phyloP scores from a whole-genome alignment of 2,113 vertebrate species.

The Phaethornis superciliosus region DNA sequence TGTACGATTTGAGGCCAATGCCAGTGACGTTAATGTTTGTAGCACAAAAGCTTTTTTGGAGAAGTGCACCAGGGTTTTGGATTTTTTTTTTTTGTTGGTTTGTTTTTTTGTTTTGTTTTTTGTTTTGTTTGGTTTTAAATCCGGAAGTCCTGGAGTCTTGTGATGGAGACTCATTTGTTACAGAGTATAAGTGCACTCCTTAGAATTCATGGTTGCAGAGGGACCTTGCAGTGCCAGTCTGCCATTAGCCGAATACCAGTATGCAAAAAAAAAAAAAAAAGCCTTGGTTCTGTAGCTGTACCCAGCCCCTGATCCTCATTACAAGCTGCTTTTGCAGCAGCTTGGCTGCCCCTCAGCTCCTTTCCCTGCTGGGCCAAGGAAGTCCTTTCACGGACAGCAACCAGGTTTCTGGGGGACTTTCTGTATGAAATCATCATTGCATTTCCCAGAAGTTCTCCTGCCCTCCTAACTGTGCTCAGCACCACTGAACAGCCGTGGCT shows the following conservation, averaged over 20 bases:
- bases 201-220: not conserved
- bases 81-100: no score
- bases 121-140: not conserved
- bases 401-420: not conserved
- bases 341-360: not conserved
- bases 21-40: not conserved
- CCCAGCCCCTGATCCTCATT: not conserved
- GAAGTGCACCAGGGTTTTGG: not conserved
- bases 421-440: rapidly evolving
- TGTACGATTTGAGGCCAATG: not conserved
- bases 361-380: not conserved
- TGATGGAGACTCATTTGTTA: not conserved
- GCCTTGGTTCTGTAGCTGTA: not conserved
- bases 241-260: not conserved
- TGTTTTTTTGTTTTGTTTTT: not conserved
- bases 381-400: not conserved
- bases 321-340: no score
- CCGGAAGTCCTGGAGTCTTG: not conserved
- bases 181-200: not conserved
- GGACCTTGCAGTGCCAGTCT: not conserved
- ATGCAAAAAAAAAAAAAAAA: not conserved
- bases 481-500: rapidly evolving
- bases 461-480: not conserved
- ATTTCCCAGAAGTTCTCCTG: not conserved
- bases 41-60: not conserved